phyloP scores from a whole-genome alignment of 1,140 invertebrate genomes.

The Arctopsyche grandis region DNA sequence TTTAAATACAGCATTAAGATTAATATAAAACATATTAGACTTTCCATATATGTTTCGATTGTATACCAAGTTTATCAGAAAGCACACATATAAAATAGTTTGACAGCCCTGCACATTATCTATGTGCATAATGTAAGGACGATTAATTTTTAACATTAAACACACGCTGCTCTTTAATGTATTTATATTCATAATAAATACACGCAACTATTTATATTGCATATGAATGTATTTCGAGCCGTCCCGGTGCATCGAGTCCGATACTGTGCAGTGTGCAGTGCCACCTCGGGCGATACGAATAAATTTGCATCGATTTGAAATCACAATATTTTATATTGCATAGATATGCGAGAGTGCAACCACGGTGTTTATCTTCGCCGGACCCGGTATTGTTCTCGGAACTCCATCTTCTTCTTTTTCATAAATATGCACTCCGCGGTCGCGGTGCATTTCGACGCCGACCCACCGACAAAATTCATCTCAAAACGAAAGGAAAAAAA shows the following conservation, averaged over 20 bases:
- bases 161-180: too few relatives aligned
- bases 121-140: too few relatives aligned
- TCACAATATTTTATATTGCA: slow-evolving; percentile 52
- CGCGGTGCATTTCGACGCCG: not conserved
- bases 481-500: too few relatives aligned
- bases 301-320: slow-evolving; percentile 55
- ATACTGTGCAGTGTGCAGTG: slow-evolving; percentile 32
- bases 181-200: too few relatives aligned
- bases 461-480: not conserved
- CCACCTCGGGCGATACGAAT: slow-evolving; percentile 52
- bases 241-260: not conserved
- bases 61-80: too few relatives aligned
- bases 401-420: slow-evolving; percentile 26
- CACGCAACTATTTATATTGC: too few relatives aligned
- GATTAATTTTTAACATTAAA: too few relatives aligned
- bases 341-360: slow-evolving; percentile 43
- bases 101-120: too few relatives aligned
- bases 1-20: too few relatives aligned
- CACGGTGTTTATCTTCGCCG: slow-evolving; percentile 38
- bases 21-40: too few relatives aligned
- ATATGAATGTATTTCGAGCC: not conserved
- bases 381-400: slow-evolving; percentile 44
- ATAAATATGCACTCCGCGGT: not conserved
- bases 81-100: too few relatives aligned
- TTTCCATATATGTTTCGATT: too few relatives aligned